phyloP scores from a whole-genome alignment of 2,888 invertebrate genomes.

The Pardosa pseudoannulata region DNA sequence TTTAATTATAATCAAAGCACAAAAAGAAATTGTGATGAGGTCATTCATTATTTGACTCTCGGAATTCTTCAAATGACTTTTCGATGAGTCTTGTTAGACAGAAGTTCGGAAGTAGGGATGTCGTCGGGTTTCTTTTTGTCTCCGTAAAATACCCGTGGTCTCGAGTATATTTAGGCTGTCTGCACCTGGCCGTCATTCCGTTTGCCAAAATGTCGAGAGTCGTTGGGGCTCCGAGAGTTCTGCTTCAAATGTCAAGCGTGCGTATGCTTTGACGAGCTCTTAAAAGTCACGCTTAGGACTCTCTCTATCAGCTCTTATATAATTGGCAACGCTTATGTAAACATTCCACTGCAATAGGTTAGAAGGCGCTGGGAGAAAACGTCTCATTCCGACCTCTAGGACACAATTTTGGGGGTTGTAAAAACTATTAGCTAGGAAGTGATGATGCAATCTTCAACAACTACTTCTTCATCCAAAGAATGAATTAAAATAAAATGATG shows the following conservation, averaged over 20 bases:
- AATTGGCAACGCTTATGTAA: slow-evolving; percentile 32
- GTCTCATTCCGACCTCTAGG: not conserved
- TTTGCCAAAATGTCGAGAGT: slow-evolving; percentile 50
- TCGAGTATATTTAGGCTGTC: slow-evolving; percentile 57
- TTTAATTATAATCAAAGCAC: too few relatives aligned
- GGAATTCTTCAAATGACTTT: too few relatives aligned
- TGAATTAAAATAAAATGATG: too few relatives aligned
- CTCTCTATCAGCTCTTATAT: slow-evolving; percentile 27
- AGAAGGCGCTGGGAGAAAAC: slow-evolving; percentile 3
- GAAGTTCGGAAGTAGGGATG: too few relatives aligned
- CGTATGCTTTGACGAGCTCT: slow-evolving; percentile 9
- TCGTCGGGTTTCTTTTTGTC: not conserved
- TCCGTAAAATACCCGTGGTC: not conserved
- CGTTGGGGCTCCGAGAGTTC: slow-evolving; percentile 25
- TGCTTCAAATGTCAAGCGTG: slow-evolving; percentile 39
- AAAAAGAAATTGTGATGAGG: too few relatives aligned
- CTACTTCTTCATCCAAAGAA: too few relatives aligned
- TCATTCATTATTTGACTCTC: too few relatives aligned
- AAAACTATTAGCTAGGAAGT: too few relatives aligned
- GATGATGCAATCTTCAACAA: too few relatives aligned
- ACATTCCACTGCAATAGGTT: slow-evolving; percentile 15
- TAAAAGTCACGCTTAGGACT: not conserved
- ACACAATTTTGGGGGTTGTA: not conserved
- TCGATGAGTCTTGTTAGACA: too few relatives aligned
- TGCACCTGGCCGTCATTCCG: slow-evolving; percentile 44